Conservation (phyloP, 2,113 vertebrate species). For the Hippolais icterina region DNA sequence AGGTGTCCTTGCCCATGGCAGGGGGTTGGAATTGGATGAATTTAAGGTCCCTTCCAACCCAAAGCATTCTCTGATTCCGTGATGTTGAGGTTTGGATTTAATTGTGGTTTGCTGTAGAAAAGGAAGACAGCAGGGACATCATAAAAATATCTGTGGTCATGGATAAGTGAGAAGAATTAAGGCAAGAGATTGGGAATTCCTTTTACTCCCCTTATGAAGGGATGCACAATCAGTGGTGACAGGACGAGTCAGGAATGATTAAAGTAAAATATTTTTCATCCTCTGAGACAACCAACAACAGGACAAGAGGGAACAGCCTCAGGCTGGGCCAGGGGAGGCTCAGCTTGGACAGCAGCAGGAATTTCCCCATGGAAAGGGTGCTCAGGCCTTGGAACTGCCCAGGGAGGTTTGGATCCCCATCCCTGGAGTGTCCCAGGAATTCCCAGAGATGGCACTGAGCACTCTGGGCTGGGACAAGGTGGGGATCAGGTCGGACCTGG, state of each 20-base stretch:
- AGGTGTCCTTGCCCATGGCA: not conserved
- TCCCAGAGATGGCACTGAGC: accelerated
- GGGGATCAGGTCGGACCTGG: accelerated
- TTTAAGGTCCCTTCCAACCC: not conserved
- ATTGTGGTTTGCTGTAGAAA: not conserved
- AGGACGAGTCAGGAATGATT: not conserved
- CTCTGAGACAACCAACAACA: not conserved
- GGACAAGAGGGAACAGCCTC: accelerated
- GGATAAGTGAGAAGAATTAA: not conserved
- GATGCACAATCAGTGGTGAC: not conserved
- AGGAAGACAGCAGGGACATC: not conserved
- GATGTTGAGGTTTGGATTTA: not conserved
- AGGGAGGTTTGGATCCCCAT: not conserved
- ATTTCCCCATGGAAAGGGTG: not conserved
- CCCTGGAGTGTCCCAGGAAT: not conserved
- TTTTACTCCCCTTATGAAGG: not conserved
- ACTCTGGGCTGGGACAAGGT: not conserved
- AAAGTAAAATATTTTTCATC: not conserved
- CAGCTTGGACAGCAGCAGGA: not conserved
- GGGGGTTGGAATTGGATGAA: not conserved
- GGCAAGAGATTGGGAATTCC: not conserved
- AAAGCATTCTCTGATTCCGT: not conserved
- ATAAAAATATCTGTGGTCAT: not conserved
- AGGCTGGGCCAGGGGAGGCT: not conserved
- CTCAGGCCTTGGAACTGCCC: not conserved